Conservation (phyloP, 92 coral and sea anemone genomes). For the Phenganax stokvisi region DNA sequence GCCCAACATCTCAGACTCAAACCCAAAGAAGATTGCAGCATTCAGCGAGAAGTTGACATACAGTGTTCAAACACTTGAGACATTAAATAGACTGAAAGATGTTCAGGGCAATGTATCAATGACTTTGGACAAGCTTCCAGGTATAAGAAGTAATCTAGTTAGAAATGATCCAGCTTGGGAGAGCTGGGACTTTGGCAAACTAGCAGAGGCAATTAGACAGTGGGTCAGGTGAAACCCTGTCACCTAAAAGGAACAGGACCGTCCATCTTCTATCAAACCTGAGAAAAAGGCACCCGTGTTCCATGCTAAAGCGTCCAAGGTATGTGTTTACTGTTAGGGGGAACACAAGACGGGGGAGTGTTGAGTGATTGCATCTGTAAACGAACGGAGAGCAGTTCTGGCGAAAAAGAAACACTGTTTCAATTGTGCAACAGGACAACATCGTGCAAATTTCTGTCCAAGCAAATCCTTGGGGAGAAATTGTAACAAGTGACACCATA, state of each 20-base stretch:
- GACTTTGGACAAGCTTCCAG: constrained; percentile 9
- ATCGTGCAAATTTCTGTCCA: constrained; percentile 1
- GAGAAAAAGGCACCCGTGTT: not conserved
- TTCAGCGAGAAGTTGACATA: constrained; percentile 5
- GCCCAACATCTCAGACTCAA: not conserved
- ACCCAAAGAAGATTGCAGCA: not conserved
- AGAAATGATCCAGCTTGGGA: constrained; percentile 9
- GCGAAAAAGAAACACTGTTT: constrained; percentile 9
- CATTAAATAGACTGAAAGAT: not conserved
- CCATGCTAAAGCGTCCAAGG: not conserved
- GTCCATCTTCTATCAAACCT: not conserved
- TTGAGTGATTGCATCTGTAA: not conserved
- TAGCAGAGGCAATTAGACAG: not conserved
- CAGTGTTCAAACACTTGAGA: not conserved
- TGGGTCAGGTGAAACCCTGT: not conserved
- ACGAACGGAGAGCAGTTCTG: not conserved
- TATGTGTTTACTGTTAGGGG: constrained; percentile 16
- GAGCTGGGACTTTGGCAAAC: constrained; percentile 4
- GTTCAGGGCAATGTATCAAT: not conserved
- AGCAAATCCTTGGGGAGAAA: not conserved
- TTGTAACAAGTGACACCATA: constrained; percentile 10
- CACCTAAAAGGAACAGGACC: not conserved
- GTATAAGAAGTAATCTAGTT: not conserved
- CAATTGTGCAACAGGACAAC: constrained; percentile 20
- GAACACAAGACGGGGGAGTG: constrained; percentile 15